Evolutionary conservation across 1,140 invertebrate genomes (phyloP).

Genomic region (Trichonephila clavata): DNA sequence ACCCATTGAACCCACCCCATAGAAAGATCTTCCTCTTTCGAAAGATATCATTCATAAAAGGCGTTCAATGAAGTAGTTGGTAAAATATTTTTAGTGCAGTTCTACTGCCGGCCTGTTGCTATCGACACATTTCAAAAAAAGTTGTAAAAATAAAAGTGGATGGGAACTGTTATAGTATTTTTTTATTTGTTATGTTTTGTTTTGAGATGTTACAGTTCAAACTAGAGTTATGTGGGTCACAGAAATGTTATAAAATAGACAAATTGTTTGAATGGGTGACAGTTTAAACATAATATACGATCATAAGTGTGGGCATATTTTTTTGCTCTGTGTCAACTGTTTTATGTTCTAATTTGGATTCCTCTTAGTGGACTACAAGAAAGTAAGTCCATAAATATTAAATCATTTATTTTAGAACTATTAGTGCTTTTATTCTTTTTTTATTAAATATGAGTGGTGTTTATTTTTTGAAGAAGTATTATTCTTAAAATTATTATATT

Average conservation of each 20-base stretch:
- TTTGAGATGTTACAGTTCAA: background rate
- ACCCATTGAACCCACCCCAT: background rate
- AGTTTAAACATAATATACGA: background rate
- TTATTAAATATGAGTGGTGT: too few relatives aligned
- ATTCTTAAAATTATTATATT: too few relatives aligned
- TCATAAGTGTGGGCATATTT: background rate
- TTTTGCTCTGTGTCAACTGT: background rate
- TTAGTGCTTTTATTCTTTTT: too few relatives aligned
- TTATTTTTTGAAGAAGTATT: too few relatives aligned
- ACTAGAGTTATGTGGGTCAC: background rate
- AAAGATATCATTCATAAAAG: constrained; percentile 26
- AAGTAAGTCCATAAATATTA: background rate
- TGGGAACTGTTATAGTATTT: background rate
- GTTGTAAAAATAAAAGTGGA: constrained; percentile 39
- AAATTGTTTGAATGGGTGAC: background rate
- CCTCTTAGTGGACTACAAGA: background rate
- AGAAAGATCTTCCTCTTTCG: background rate
- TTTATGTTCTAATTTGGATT: background rate
- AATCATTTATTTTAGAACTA: background rate
- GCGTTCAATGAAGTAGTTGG: background rate
- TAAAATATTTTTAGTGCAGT: background rate
- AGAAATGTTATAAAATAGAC: constrained; percentile 4
- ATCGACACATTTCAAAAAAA: background rate
- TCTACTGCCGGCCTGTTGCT: background rate
- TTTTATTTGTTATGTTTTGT: background rate